Evolutionary conservation across 2,797 vertebrate genomes (phyloP).

Genomic region (Potorous gilbertii): DNA sequence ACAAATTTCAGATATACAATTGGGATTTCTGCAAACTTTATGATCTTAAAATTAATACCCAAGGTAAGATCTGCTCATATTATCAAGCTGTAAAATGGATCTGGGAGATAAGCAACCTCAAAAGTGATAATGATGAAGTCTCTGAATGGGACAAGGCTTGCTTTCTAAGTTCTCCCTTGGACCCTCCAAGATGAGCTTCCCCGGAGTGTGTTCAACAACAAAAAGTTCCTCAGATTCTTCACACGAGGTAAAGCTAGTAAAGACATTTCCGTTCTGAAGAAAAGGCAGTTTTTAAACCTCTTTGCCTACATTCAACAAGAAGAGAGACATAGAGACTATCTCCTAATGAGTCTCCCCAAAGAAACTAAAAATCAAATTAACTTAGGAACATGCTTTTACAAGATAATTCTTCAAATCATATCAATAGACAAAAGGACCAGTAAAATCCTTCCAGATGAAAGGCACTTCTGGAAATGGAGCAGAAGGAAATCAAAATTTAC

Average conservation of each 20-base stretch:
- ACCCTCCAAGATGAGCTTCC: fast-evolving
- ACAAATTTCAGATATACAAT: neutral
- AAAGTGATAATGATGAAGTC: fast-evolving
- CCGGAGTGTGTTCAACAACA: neutral
- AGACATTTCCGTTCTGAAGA: constrained; percentile 19
- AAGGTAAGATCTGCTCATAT: neutral
- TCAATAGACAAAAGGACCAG: neutral
- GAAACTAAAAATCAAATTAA: neutral
- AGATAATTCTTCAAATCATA: neutral
- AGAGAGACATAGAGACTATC: neutral
- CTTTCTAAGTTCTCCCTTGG: neutral
- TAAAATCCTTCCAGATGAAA: neutral
- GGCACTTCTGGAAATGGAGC: fast-evolving
- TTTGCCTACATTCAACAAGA: neutral
- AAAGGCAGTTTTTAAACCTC: neutral
- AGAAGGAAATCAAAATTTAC: neutral
- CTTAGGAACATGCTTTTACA: neutral
- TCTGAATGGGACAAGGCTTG: neutral
- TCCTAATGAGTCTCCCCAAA: neutral
- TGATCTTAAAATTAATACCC: neutral
- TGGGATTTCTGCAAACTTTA: neutral
- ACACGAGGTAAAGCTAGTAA: neutral
- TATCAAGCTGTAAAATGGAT: fast-evolving
- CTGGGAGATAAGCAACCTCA: neutral
- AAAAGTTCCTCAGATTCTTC: neutral